Evolutionary conservation across 2,888 invertebrate genomes (phyloP).

Genomic region (Prenolepis imparis): DNA sequence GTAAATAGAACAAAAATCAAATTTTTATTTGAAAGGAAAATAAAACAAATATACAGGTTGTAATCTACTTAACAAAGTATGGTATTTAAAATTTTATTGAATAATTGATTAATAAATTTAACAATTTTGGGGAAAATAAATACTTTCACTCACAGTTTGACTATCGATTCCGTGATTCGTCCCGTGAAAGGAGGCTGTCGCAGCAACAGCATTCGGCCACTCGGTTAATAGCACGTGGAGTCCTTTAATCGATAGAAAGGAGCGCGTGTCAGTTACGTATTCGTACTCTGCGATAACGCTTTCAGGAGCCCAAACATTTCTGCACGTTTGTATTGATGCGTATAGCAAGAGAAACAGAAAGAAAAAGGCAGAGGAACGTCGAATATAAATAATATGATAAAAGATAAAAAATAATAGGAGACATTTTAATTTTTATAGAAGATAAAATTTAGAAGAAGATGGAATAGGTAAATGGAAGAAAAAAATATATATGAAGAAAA

Average conservation of each 20-base stretch:
- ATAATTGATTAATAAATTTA: not conserved
- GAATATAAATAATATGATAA: not conserved
- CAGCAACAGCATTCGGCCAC: constrained; percentile 50
- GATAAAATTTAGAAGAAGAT: not conserved
- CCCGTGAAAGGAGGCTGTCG: constrained; percentile 28
- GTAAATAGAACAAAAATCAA: not conserved
- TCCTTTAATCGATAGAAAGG: constrained; percentile 73
- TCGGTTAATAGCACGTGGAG: constrained; percentile 68
- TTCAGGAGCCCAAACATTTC: constrained; percentile 55
- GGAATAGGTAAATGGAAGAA: not conserved
- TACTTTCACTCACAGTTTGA: not conserved
- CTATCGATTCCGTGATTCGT: not conserved
- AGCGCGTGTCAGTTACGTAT: constrained; percentile 65
- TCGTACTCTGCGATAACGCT: constrained; percentile 67
- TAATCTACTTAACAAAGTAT: not conserved
- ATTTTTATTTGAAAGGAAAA: not conserved
- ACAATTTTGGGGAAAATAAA: not conserved
- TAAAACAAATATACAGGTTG: not conserved
- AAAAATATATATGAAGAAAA: not conserved
- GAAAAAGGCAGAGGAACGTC: not conserved
- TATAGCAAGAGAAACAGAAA: not conserved
- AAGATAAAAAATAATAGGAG: not conserved
- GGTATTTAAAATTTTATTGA: not conserved
- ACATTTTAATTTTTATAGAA: not conserved
- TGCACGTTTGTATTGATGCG: not conserved